Conservation (phyloP, 1,140 invertebrate genomes). For the Rhagoletis pomonella region DNA sequence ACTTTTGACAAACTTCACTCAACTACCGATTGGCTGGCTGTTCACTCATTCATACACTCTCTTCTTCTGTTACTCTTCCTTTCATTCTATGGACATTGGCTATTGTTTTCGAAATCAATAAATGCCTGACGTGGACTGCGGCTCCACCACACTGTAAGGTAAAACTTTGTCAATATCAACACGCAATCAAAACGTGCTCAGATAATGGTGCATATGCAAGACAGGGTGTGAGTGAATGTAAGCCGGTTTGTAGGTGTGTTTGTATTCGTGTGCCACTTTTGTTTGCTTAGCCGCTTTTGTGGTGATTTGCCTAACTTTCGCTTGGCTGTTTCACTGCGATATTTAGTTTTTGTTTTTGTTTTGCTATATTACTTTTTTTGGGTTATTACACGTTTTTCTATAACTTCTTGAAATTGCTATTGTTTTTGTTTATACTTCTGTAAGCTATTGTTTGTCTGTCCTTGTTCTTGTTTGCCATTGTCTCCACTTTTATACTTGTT, state of each 20-base stretch:
- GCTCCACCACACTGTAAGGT: neutral
- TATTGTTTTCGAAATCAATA: conserved; percentile 39
- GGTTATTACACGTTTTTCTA: neutral
- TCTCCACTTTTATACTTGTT: neutral
- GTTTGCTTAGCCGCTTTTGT: neutral
- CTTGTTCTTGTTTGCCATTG: neutral
- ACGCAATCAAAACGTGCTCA: conserved; percentile 12
- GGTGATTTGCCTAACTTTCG: neutral
- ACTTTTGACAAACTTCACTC: neutral
- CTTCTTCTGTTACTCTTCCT: no score
- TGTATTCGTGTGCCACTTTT: neutral
- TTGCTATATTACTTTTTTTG: neutral
- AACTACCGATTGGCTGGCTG: neutral
- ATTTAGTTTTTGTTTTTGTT: neutral
- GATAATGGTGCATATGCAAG: neutral
- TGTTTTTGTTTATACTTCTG: no score
- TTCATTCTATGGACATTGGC: neutral
- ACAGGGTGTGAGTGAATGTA: neutral
- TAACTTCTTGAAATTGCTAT: neutral
- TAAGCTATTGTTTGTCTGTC: neutral
- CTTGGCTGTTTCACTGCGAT: neutral
- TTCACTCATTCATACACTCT: no score
- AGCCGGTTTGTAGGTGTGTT: neutral
- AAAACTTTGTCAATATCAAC: conserved; percentile 39
- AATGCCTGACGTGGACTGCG: neutral